phyloP scores from a whole-genome alignment of 37 sponge, comb jelly and placozoan species.

The Aplysina aerophoba region DNA sequence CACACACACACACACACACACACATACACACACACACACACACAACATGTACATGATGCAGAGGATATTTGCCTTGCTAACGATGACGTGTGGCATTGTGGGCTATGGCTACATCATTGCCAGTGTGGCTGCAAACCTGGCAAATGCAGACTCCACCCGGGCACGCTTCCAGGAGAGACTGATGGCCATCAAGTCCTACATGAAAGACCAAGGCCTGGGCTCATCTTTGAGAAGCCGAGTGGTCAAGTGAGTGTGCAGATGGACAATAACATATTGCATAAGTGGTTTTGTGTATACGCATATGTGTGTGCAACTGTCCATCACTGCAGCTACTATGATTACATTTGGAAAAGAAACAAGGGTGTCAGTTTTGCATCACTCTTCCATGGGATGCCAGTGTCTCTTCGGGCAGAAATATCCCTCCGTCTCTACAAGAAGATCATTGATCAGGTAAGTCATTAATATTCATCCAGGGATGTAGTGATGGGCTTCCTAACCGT shows the following conservation, averaged over 20 bases:
- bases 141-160: slow-evolving; percentile 69
- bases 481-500: too few relatives aligned
- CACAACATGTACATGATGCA: slow-evolving; percentile 18
- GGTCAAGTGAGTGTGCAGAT: slow-evolving; percentile 32
- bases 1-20: not conserved
- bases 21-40: not conserved
- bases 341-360: slow-evolving; percentile 76
- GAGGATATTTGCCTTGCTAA: slow-evolving; percentile 57
- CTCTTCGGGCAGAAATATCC: slow-evolving; percentile 75
- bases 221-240: slow-evolving; percentile 46
- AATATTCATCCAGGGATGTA: too few relatives aligned
- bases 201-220: slow-evolving; percentile 49
- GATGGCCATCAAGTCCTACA: slow-evolving; percentile 61
- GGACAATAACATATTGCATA: not conserved
- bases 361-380: slow-evolving; percentile 62
- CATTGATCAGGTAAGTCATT: slow-evolving; percentile 65
- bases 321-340: slow-evolving; percentile 62
- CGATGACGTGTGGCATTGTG: slow-evolving; percentile 67
- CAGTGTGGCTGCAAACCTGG: slow-evolving; percentile 81
- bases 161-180: slow-evolving; percentile 76
- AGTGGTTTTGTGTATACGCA: too few relatives aligned
- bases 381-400: slow-evolving; percentile 77
- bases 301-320: not conserved
- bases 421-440: slow-evolving; percentile 75
- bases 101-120: slow-evolving; percentile 84